Evolutionary conservation across 2,888 invertebrate species (phyloP), one percentile per base, ranked within the genome.

Genomic region (Chrysotoxum bicinctum): DNA sequence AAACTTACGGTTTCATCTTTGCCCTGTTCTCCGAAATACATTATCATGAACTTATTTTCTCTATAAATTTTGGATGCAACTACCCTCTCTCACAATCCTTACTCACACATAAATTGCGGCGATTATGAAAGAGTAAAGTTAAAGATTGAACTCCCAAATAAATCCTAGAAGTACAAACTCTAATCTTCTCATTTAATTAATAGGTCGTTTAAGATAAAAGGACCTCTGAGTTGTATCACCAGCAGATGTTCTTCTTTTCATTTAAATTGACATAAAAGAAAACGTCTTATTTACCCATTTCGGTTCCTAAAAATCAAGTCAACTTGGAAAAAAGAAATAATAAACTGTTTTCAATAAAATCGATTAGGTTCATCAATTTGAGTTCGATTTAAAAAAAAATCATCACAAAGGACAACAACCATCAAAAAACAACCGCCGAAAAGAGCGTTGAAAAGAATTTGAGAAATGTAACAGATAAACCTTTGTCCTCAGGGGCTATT

Each of bases 301-400:
- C 14, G 2, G 10, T 12, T 43, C n/a, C 58, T 37, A 23, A 40
- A 62, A 26, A 62, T 43, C 43, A 62, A 23, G 60, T 62, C 16
- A 19, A 26, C 23, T 7, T 9, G 30, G 32, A 50, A 37, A 58
- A 21, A 35, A 16, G 26, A 19, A 45, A 45, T 30, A 62, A 62
- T 62, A 64, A 64, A 64, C 62, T 64, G 30, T 64, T 64, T 45
- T 16, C 45, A 64, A 64, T 64, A 64, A 64, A 64, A 64, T 64
- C 45, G 64, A 64, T 64, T 32, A 64, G 30, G 14, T 64, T 45
- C 26, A 64, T 64, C 62, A 45, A 45, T 26, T 19, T 8, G 3
- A 12, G 23, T 26, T 26, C 26, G 8, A 30, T 1, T n/a, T n/a
- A 19, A 30, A 40, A 43, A 23, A 58, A 16, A 30, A 43, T 14